Evolutionary conservation across 2,797 vertebrate species (phyloP).

Genomic region (Sebastes hubbsi): DNA sequence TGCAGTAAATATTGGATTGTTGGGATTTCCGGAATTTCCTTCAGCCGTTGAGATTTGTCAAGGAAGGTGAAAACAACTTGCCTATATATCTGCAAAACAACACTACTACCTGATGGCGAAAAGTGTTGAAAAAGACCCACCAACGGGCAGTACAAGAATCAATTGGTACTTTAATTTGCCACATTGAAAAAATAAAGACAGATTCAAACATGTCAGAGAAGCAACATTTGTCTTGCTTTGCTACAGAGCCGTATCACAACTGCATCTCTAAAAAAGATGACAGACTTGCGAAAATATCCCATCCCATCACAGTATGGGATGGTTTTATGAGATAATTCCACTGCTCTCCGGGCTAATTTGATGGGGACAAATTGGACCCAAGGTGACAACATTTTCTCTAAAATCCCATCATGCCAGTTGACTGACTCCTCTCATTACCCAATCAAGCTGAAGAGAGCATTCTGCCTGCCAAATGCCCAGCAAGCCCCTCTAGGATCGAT

Average conservation of each 20-base stretch:
- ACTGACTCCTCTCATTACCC: conserved; percentile 77
- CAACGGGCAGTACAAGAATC: conserved; percentile 9
- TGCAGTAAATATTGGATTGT: conserved; percentile 66
- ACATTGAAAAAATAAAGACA: background rate
- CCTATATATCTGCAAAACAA: conserved; percentile 40
- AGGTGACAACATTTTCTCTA: conserved; percentile 74
- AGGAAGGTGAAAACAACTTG: conserved; percentile 48
- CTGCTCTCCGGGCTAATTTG: conserved; percentile 59
- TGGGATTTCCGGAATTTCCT: conserved; percentile 48
- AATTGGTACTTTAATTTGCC: conserved; percentile 38
- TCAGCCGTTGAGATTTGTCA: conserved; percentile 45
- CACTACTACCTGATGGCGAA: background rate
- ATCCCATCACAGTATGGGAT: conserved; percentile 22
- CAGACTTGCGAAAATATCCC: conserved; percentile 32
- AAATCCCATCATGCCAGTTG: conserved; percentile 73
- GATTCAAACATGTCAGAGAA: conserved; percentile 4
- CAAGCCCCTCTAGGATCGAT: conserved; percentile 73
- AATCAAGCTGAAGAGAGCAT: conserved; percentile 68
- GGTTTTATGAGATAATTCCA: conserved; percentile 60
- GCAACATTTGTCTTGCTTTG: conserved; percentile 13
- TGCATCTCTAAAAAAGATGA: conserved; percentile 36
- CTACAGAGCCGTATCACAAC: conserved; percentile 12
- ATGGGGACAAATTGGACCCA: conserved; percentile 69
- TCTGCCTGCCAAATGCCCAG: conserved; percentile 68
- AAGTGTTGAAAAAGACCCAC: background rate